A percentile compares a stretch with the other conserved stretches of the same genome.
These are phyloP conservation scores for Drosophila hydei DNA, from an alignment of 1,140 invertebrate genomes.

Conservation along the genomic window DNA sequence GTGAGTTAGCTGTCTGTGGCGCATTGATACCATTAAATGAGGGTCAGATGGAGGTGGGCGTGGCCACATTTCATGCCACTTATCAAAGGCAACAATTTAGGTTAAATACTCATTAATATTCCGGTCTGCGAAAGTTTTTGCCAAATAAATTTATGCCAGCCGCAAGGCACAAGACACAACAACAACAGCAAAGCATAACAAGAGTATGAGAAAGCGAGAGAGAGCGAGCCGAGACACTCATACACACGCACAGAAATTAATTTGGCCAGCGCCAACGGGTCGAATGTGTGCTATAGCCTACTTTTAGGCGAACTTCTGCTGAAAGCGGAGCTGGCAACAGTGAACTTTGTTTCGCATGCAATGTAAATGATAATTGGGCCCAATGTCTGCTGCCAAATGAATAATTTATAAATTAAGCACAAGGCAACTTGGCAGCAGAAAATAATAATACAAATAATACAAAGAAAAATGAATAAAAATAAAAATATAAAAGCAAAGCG, in stretches of 20 bases:
- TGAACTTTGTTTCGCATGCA: constrained; percentile 34
- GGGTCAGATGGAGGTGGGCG: neutral
- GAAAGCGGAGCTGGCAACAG: too few relatives aligned
- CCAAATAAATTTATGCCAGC: constrained; percentile 81
- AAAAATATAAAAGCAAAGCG: constrained; percentile 24
- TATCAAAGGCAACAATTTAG: constrained; percentile 83
- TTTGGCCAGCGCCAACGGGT: constrained; percentile 34
- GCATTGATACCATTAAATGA: constrained; percentile 35
- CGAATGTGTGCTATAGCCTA: constrained; percentile 55
- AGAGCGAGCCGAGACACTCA: constrained; percentile 46
- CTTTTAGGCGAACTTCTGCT: constrained; percentile 41
- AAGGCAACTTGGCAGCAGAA: constrained; percentile 42
- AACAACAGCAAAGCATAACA: constrained; percentile 17
- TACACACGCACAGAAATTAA: constrained; percentile 42
- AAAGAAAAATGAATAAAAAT: constrained; percentile 6
- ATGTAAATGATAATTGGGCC: constrained; percentile 80
- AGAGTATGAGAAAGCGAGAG: neutral
- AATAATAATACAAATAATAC: constrained; percentile 11
- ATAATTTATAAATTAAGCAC: constrained; percentile 79
- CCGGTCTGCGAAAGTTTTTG: constrained; percentile 81
- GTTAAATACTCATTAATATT: constrained; percentile 83
- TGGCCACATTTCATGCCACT: constrained; percentile 75
- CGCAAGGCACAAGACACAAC: constrained; percentile 57
- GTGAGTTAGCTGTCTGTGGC: constrained; percentile 47
- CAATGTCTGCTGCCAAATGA: constrained; percentile 65